A percentile compares a stretch with the other conserved stretches of the same genome.
These are phyloP conservation scores for Drosophila diplacantha DNA, from an alignment of 2,888 invertebrate species.

Conservation along the genomic window DNA sequence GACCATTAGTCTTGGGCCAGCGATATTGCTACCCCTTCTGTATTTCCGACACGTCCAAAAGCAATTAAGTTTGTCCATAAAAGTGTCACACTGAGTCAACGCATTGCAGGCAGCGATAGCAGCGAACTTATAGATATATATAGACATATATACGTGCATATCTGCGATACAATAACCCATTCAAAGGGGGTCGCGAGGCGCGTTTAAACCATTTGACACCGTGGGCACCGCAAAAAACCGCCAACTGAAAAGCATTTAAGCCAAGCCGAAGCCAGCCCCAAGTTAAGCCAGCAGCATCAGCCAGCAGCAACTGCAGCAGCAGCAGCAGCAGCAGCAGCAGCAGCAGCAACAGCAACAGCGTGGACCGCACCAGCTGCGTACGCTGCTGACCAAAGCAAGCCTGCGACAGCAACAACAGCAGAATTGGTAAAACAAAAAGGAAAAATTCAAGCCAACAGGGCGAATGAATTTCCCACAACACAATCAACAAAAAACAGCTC, in stretches of 20 bases:
- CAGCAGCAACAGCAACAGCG: slow-evolving; percentile 29
- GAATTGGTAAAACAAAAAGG: slow-evolving; percentile 9
- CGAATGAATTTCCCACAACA: slow-evolving; percentile 62
- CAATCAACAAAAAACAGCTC: slow-evolving; percentile 29
- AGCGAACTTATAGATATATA: slow-evolving; percentile 32
- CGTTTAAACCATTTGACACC: slow-evolving; percentile 71
- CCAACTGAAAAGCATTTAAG: slow-evolving; percentile 51
- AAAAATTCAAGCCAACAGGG: slow-evolving; percentile 19
- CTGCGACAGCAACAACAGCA: slow-evolving; percentile 36
- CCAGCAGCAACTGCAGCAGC: slow-evolving; percentile 52
- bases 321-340: slow-evolving; percentile 38
- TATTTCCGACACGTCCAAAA: slow-evolving; percentile 60
- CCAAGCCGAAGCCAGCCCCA: slow-evolving; percentile 49
- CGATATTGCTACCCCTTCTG: slow-evolving; percentile 21
- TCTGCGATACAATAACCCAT: slow-evolving; percentile 47
- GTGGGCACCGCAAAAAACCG: slow-evolving; percentile 28
- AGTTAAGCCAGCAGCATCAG: slow-evolving; percentile 58
- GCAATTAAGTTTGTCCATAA: slow-evolving; percentile 66
- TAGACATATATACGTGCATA: slow-evolving; percentile 14
- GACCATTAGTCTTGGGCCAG: slow-evolving; percentile 19
- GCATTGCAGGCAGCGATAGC: slow-evolving; percentile 44
- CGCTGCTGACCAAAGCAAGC: slow-evolving; percentile 45
- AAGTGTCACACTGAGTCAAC: slow-evolving; percentile 54
- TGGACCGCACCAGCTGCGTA: slow-evolving; percentile 60
- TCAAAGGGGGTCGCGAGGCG: slow-evolving; percentile 40